A percentile compares a stretch with the other conserved stretches of the same genome.
phyloP scores from a whole-genome alignment of 2,888 invertebrate genomes.

The Luffia ferchaultella region DNA sequence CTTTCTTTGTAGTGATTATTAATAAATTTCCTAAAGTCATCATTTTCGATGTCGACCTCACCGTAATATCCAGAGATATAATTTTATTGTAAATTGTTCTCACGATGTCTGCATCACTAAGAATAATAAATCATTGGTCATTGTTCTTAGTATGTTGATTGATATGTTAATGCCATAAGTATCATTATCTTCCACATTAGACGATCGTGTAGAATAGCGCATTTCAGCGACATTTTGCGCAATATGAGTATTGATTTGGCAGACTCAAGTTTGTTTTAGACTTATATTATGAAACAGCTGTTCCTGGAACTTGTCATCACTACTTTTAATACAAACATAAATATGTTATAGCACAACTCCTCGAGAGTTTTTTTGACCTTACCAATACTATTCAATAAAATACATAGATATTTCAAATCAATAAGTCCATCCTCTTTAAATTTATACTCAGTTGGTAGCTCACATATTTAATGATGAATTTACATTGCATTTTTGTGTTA shows the following conservation, averaged over 20 bases:
- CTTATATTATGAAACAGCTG: slow-evolving; percentile 55
- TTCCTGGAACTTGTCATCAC: slow-evolving; percentile 20
- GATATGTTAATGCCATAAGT: slow-evolving; percentile 37
- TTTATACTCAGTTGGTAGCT: no score
- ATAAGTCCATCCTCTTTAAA: no score
- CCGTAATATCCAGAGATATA: no score
- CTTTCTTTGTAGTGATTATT: not conserved
- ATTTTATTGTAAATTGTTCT: slow-evolving; percentile 16
- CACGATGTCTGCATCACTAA: slow-evolving; percentile 20
- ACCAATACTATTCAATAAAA: no score
- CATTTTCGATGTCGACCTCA: no score
- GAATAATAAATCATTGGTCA: slow-evolving; percentile 35
- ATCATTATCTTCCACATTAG: slow-evolving; percentile 24
- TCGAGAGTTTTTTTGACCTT: no score
- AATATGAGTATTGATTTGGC: slow-evolving; percentile 59
- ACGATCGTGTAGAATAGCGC: slow-evolving; percentile 36
- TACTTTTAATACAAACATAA: no score
- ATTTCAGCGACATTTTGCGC: slow-evolving; percentile 61
- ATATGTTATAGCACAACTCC: no score
- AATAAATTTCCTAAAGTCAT: no score
- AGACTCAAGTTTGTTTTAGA: slow-evolving; percentile 48
- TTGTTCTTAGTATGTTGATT: slow-evolving; percentile 40
- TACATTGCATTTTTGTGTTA: no score
- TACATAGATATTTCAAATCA: no score
- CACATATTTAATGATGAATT: no score